These are phyloP conservation scores for Drosophila repletoides DNA, from an alignment of 1,140 invertebrate genomes.

Conservation along the genomic window DNA sequence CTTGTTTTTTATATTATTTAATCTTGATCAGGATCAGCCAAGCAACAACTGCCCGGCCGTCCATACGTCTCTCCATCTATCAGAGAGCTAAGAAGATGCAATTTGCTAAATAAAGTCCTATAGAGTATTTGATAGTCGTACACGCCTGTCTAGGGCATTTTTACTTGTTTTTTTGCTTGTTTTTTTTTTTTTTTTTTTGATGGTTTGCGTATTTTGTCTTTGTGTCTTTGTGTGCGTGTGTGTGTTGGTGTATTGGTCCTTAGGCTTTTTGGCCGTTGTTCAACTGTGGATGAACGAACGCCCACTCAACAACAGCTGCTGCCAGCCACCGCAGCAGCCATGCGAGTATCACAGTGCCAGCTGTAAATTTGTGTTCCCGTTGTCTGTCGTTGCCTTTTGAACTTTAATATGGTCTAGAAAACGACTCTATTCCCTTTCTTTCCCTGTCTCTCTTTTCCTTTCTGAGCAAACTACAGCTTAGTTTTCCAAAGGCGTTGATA, in stretches of 20 bases:
- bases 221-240: slow-evolving; percentile 20
- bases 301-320: slow-evolving; percentile 56
- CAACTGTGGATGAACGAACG: slow-evolving; percentile 53
- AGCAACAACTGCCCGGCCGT: too few species aligned
- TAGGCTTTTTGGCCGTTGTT: slow-evolving; percentile 58
- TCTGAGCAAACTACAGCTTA: slow-evolving; percentile 20
- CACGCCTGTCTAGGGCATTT: not conserved
- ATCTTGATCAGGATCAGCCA: too few species aligned
- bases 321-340: slow-evolving; percentile 14
- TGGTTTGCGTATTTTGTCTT: not conserved
- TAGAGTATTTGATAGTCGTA: slow-evolving; percentile 4
- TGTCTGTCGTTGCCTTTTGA: slow-evolving; percentile 58
- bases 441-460: not conserved
- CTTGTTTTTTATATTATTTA: too few species aligned
- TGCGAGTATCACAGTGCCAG: slow-evolving; percentile 30
- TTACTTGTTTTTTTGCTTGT: not conserved
- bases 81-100: too few species aligned
- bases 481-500: slow-evolving; percentile 48
- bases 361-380: slow-evolving; percentile 41
- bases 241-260: slow-evolving; percentile 58
- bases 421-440: not conserved
- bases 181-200: not conserved
- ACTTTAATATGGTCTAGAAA: slow-evolving; percentile 52
- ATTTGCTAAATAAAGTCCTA: too few species aligned
- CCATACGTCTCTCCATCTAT: too few species aligned